Percentiles rank a stretch among this genome's conserved stretches.
Evolutionary conservation across 2,113 vertebrate species (phyloP).

Genomic region (Rutilus rutilus): DNA sequence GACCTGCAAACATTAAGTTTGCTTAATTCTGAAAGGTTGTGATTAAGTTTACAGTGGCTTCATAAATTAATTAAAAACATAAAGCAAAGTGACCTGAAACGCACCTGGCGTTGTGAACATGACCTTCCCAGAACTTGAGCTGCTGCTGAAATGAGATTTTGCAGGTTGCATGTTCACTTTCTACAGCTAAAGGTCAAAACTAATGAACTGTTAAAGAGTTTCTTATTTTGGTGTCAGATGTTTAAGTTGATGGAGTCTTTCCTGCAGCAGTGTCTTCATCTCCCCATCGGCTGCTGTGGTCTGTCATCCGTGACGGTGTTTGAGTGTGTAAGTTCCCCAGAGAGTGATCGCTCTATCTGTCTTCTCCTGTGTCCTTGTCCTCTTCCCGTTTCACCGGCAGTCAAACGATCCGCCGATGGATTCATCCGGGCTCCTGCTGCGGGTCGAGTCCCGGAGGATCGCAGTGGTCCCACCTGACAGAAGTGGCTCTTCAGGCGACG

Average conservation of each 20-base stretch:
- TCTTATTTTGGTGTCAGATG: not conserved
- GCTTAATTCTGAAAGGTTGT: too few species aligned
- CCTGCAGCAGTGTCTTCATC: not conserved
- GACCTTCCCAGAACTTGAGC: too few species aligned
- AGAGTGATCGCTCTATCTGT: not conserved
- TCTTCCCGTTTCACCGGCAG: not conserved
- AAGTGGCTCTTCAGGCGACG: too few species aligned
- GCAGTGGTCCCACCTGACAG: not conserved
- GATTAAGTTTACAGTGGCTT: too few species aligned
- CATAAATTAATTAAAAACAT: too few species aligned
- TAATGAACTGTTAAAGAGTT: not conserved
- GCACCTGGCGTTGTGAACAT: too few species aligned
- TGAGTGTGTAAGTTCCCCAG: not conserved
- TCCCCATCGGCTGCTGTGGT: not conserved
- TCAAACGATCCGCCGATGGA: not conserved
- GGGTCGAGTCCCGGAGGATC: not conserved
- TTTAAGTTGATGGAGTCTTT: not conserved
- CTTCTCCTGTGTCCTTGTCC: not conserved
- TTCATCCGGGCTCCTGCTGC: not conserved
- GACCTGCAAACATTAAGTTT: too few species aligned
- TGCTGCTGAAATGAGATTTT: not conserved
- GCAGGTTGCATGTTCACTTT: not conserved
- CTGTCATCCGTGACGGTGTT: slow-evolving; percentile 5
- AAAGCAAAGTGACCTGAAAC: too few species aligned
- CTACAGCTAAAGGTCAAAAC: not conserved